Base-by-base conservation (phyloP, 2,888 invertebrate species). In the Cataglyphis livida region DNA sequence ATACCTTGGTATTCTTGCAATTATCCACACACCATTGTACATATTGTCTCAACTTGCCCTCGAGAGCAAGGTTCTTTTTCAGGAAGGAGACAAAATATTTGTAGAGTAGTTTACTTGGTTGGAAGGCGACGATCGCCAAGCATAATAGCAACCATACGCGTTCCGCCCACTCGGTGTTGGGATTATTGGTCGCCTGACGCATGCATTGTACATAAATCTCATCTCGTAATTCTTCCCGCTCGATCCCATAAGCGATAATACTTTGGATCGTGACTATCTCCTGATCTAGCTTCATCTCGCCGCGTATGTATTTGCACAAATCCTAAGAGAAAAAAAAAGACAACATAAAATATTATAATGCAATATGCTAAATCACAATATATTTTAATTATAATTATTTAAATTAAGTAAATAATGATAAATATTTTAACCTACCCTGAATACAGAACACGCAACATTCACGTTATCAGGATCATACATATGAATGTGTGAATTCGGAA, bases 401-500 rank as follows among this genome's bases (percentile, higher is more conserved):
- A n/a, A 51, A 51, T n/a, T 51, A 51, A 51, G 1, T 7, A 51
- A 51, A 18, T 41, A 73, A 57, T 57, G 38, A 25, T 51, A 28
- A 35, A 35, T 64, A 12, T n/a, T 54, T 51, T 6, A 32, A 95
- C 96, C 96, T 95, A 98, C 98, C 95, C 98, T 96, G 94, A 99
- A 99, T 87, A 98, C 97, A 87, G 96, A 97, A 92, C 98, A 98
- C 5, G 99, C 98, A 0, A 98, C 96, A 71, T 97, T 97, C 54
- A 98, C 97, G 94, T 99, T 99, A 94, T 99, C 98, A 0, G 98
- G 98, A 95, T 99, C 99, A 93, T 98, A 98, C 95, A 99, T 96
- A 92, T 98, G 98, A 91, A 99, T 97, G 94, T 99, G 99, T 0
- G 99, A 98, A 74, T 98, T 98, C 0, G 98, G 98, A 90, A 99